These are phyloP conservation scores for Poeciliopsis turrubarensis DNA, from an alignment of 2,113 vertebrate species.

Conservation along the genomic window DNA sequence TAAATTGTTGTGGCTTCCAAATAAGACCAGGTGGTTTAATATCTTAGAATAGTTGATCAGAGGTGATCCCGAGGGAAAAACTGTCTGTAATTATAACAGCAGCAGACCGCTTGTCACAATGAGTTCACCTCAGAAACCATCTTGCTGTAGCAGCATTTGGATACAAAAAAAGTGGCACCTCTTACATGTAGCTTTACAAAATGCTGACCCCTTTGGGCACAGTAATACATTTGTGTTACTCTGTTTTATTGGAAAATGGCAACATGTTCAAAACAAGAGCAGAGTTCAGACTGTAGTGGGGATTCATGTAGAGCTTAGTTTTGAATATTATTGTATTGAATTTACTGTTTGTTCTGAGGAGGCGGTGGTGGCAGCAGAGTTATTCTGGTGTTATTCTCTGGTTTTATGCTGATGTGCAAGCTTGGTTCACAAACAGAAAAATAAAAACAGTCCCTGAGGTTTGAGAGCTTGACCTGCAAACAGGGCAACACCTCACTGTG, in stretches of 20 bases:
- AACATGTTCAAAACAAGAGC: too few species aligned
- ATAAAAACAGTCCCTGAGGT: too few species aligned
- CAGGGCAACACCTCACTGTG: too few species aligned
- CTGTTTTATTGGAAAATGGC: slow-evolving; percentile 1
- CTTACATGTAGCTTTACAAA: slow-evolving; percentile 28
- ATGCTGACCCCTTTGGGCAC: slow-evolving; percentile 5
- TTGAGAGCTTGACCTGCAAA: too few species aligned
- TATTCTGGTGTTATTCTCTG: not conserved
- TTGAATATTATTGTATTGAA: too few species aligned
- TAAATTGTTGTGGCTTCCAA: not conserved
- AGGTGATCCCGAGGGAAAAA: slow-evolving; percentile 25
- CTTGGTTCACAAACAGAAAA: not conserved
- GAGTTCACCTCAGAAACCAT: slow-evolving; percentile 39
- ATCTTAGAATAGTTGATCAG: slow-evolving; percentile 39
- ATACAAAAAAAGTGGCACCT: slow-evolving; percentile 43
- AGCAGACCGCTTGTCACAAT: slow-evolving; percentile 64
- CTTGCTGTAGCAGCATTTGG: slow-evolving; percentile 38
- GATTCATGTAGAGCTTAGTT: not conserved
- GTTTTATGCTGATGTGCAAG: slow-evolving; percentile 10
- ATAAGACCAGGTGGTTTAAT: not conserved
- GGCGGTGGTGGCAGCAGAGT: not conserved
- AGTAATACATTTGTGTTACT: slow-evolving; percentile 11
- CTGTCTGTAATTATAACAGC: slow-evolving; percentile 45
- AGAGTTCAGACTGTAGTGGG: not conserved
- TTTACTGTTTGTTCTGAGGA: not conserved